Conservation (phyloP, 2,797 vertebrate species). For the Cyprinodon diabolis region DNA sequence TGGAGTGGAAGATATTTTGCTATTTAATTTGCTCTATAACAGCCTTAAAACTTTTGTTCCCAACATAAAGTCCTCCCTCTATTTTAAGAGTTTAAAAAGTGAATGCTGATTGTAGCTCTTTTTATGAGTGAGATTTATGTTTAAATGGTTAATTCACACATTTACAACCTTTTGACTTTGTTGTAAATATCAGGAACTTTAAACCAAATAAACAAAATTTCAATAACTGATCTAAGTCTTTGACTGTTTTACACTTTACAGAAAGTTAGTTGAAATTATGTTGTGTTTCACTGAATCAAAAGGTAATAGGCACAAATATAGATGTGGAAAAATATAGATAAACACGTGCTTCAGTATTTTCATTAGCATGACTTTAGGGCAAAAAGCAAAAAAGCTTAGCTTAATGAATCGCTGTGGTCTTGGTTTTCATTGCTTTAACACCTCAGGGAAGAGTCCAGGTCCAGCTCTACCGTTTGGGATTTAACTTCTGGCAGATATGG, state of each 20-base stretch:
- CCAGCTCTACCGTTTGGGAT: conserved; percentile 25
- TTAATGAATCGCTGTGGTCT: conserved; percentile 66
- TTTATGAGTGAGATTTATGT: conserved; percentile 37
- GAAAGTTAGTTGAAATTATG: background rate
- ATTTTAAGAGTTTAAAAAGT: conserved; percentile 30
- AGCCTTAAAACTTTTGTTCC: background rate
- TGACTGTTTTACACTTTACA: no score
- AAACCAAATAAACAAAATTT: no score
- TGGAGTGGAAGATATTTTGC: background rate
- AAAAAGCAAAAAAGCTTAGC: conserved; percentile 51
- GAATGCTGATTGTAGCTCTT: conserved; percentile 38
- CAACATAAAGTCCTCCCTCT: background rate
- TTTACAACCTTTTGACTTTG: background rate
- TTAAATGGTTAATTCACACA: conserved; percentile 27
- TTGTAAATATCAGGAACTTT: no score
- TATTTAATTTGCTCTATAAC: background rate
- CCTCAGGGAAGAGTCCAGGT: conserved; percentile 41
- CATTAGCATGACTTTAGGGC: conserved; percentile 58
- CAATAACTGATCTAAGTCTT: no score
- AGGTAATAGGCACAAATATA: conserved; percentile 34
- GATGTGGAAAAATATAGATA: conserved; percentile 18
- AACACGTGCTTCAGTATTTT: conserved; percentile 49
- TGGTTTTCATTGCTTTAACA: conserved; percentile 48
- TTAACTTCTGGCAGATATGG: conserved; percentile 50
- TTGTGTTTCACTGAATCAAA: background rate